Evolutionary conservation across 2,888 invertebrate genomes (phyloP).

Genomic region (Phymatocera aterrima): DNA sequence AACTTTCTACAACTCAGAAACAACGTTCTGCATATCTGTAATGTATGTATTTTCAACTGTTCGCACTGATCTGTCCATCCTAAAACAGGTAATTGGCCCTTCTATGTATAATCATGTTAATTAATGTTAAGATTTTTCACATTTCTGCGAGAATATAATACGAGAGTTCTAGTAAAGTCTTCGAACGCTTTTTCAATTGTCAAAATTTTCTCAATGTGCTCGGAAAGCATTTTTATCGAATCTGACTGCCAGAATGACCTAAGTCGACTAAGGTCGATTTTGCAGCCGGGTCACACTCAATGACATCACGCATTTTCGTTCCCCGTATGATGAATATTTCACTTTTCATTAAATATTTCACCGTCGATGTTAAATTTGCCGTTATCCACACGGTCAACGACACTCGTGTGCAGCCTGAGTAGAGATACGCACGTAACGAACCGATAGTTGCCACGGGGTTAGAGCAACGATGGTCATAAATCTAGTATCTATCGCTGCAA

Average conservation of each 20-base stretch:
- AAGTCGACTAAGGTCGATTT: too few species aligned
- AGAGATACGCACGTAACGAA: too few species aligned
- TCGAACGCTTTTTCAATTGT: neutral
- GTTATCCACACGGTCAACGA: neutral
- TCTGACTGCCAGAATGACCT: too few species aligned
- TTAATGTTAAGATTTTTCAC: neutral
- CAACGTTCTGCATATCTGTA: neutral
- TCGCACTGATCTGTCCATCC: neutral
- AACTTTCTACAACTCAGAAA: neutral
- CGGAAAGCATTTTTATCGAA: too few species aligned
- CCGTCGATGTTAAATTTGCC: neutral
- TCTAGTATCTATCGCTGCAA: neutral
- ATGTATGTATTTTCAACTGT: neutral
- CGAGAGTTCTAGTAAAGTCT: neutral
- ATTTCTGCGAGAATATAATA: neutral
- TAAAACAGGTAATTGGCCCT: neutral
- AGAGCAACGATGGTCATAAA: constrained; percentile 6
- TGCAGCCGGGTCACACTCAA: too few species aligned
- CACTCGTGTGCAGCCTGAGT: neutral
- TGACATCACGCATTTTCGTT: too few species aligned
- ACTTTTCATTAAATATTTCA: neutral
- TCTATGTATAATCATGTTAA: neutral
- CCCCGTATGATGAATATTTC: too few species aligned
- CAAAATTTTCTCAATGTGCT: neutral
- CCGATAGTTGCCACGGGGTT: constrained; percentile 20